Evolutionary conservation across 2,888 invertebrate genomes (phyloP), one percentile per base, ranked within the genome.

Genomic region (Liopterus haemorrhoidalis): DNA sequence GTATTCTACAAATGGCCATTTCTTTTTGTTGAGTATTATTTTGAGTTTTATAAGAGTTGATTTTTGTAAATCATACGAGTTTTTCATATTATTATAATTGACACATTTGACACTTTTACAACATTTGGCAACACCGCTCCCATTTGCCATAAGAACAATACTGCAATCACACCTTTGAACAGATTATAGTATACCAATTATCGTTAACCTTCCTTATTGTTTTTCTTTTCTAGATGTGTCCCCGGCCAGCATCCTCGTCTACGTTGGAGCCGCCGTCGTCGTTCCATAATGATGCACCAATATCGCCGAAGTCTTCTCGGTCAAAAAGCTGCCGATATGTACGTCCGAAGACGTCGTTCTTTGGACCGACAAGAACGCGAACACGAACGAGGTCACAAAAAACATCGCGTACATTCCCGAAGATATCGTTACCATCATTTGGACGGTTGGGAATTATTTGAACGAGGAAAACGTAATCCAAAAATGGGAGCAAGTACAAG

Each of bases 181-280:
- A n/a, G n/a, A n/a, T n/a, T n/a, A n/a, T n/a, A n/a, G n/a, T n/a
- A n/a, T n/a, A n/a, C n/a, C n/a, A n/a, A n/a, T n/a, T n/a, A n/a
- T n/a, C n/a, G n/a, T n/a, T n/a, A n/a, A n/a, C n/a, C n/a, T n/a
- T n/a, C n/a, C n/a, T n/a, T n/a, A n/a, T n/a, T n/a, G n/a, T n/a
- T n/a, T n/a, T 21, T 35, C 36, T 36, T 49, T 57, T 55, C 15
- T 57, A 82, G 80, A 58, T 94, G 94, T 59, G 73, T 84, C 1
- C 76, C 84, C 0, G 91, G 88, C 4, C 86, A 89, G 60, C 93
- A 94, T 69, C 93, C 93, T 0, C 73, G 89, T 6, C 75, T 91
- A 24, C 72, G 90, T 36, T 89, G 87, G 85, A 87, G 84, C 58
- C 73, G 88, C 18, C 71, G 76, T 51, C 75, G 78, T 2, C 69